A percentile compares a stretch with the other conserved stretches of the same genome.
Evolutionary conservation across 1,140 invertebrate species (phyloP).

Genomic region (Ostrea denselamellosa): DNA sequence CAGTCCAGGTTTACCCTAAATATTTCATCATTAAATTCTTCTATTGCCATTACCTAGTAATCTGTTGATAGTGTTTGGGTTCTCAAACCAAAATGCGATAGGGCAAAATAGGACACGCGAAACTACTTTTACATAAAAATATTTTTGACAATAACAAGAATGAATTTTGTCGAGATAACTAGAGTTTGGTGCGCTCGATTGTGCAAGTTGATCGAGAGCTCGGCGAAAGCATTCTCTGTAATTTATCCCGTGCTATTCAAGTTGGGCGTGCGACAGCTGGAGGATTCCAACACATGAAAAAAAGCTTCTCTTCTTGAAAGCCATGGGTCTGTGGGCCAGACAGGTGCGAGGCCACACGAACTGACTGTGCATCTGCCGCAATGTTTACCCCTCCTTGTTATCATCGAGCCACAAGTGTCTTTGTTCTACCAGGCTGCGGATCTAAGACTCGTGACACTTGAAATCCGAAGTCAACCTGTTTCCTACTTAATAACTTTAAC

Average conservation of each 20-base stretch:
- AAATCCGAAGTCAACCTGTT: constrained; percentile 13
- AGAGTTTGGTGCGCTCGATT: constrained; percentile 5
- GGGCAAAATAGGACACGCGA: background rate
- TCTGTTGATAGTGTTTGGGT: constrained; percentile 28
- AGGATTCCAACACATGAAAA: constrained; percentile 42
- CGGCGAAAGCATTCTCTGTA: constrained; percentile 14
- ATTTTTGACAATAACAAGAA: constrained; percentile 40
- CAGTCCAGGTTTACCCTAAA: constrained; percentile 27
- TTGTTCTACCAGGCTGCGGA: background rate
- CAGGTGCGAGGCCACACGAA: constrained; percentile 31
- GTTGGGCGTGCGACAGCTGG: constrained; percentile 39
- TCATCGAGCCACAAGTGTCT: background rate
- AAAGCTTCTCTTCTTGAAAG: background rate
- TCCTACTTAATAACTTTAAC: background rate
- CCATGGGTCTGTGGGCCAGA: background rate
- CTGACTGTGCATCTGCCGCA: constrained; percentile 12
- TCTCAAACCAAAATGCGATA: constrained; percentile 4
- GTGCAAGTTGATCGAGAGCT: constrained; percentile 2
- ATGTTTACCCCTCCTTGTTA: constrained; percentile 35
- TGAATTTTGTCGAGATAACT: constrained; percentile 27
- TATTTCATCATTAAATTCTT: constrained; percentile 40
- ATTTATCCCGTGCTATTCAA: constrained; percentile 21
- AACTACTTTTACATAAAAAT: constrained; percentile 6
- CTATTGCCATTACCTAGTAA: constrained; percentile 9
- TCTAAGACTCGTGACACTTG: background rate